phyloP scores from a whole-genome alignment of 2,888 invertebrate genomes.

The Icerya purchasi region DNA sequence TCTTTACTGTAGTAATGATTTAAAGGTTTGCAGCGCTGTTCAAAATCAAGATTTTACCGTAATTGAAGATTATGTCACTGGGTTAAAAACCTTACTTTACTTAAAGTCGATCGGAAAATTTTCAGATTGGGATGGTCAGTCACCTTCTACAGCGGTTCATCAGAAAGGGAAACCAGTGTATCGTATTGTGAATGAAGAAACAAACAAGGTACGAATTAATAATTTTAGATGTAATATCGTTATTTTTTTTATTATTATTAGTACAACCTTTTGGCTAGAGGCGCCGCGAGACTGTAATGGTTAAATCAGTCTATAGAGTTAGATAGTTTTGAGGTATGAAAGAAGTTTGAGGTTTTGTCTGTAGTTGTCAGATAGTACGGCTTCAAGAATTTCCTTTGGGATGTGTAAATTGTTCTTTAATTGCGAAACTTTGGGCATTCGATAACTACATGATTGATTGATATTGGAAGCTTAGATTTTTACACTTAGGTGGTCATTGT shows the following conservation, averaged over 20 bases:
- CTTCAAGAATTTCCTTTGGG: no score
- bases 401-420: no score
- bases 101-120: constrained; percentile 42
- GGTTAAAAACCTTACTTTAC: constrained; percentile 68
- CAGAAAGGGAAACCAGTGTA: constrained; percentile 67
- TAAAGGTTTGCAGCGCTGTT: constrained; percentile 77
- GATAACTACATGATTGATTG: no score
- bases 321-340: no score
- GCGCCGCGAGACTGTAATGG: not conserved
- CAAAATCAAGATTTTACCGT: constrained; percentile 98
- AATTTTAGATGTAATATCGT: no score
- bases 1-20: no score
- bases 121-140: constrained; percentile 77
- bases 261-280: no score
- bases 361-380: no score
- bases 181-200: constrained; percentile 10
- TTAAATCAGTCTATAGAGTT: not conserved
- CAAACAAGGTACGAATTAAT: not conserved
- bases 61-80: constrained; percentile 81
- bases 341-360: no score
- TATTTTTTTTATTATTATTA: not conserved
- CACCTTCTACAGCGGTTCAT: constrained; percentile 70
- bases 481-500: no score
- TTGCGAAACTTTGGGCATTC: no score
- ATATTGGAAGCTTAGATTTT: no score